Conservation (phyloP, 2,113 vertebrate species). For the Proterorhinus semilunaris region DNA sequence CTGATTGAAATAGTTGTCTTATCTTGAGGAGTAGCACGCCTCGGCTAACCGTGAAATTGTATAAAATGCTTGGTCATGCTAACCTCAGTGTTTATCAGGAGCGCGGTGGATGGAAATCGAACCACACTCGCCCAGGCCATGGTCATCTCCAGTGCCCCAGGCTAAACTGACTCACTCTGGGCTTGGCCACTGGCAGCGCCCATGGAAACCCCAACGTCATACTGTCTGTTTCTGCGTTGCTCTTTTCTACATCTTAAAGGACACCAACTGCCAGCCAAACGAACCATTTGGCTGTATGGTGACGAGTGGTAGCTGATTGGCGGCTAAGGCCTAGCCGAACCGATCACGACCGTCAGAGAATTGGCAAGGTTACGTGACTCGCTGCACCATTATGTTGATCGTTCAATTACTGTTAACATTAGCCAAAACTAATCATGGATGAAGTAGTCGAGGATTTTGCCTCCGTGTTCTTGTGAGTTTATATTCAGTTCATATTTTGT, state of each 20-base stretch:
- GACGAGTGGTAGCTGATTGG: too few species aligned
- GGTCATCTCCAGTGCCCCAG: constrained; percentile 25
- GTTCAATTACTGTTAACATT: too few species aligned
- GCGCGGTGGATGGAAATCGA: constrained; percentile 38
- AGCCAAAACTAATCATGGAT: too few species aligned
- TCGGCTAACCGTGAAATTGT: neutral
- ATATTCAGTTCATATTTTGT: too few species aligned
- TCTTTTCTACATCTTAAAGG: constrained; percentile 44
- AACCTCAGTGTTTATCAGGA: constrained; percentile 37
- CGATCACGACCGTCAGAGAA: too few species aligned
- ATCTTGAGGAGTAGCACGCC: neutral
- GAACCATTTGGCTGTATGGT: too few species aligned
- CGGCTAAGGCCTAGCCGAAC: too few species aligned
- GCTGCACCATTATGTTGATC: too few species aligned
- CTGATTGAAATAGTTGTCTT: neutral
- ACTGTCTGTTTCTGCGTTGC: constrained; percentile 36
- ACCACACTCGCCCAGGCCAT: constrained; percentile 32
- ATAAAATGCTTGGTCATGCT: constrained; percentile 35
- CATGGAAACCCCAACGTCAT: constrained; percentile 44
- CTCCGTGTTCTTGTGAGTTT: too few species aligned
- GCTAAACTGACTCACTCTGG: constrained; percentile 63
- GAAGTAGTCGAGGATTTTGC: too few species aligned
- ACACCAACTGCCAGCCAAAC: neutral
- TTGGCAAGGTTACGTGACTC: too few species aligned
- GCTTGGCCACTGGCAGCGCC: constrained; percentile 33